Percentiles rank a stretch among this genome's conserved stretches.
Conservation (phyloP, 2,797 vertebrate species). For the Thripadectes ignobilis region DNA sequence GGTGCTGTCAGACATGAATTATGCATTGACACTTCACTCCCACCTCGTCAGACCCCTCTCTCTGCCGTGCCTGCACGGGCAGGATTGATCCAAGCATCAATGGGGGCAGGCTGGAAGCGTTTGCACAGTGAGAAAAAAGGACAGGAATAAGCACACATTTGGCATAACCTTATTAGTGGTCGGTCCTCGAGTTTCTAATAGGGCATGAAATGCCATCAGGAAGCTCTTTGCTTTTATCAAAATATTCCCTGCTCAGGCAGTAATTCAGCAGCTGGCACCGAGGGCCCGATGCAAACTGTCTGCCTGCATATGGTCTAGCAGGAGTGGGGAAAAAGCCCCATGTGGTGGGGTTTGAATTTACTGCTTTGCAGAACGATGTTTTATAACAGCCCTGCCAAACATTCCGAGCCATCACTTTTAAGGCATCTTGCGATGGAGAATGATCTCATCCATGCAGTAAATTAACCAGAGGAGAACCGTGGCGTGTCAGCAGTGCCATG, state of each 20-base stretch:
- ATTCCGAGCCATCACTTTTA: not conserved
- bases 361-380: not conserved
- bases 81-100: slow-evolving; percentile 63
- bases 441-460: not conserved
- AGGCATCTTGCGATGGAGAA: not conserved
- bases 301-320: slow-evolving; percentile 30
- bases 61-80: slow-evolving; percentile 68
- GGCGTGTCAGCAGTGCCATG: not conserved
- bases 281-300: not conserved
- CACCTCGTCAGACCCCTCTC: slow-evolving; percentile 66
- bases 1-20: slow-evolving; percentile 65
- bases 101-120: slow-evolving; percentile 34
- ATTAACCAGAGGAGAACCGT: not conserved
- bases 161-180: not conserved
- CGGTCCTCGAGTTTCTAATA: slow-evolving; percentile 6
- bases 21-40: slow-evolving; percentile 68
- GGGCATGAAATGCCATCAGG: slow-evolving; percentile 5
- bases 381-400: not conserved
- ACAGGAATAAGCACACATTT: not conserved
- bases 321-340: not conserved
- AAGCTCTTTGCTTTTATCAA: slow-evolving; percentile 6
- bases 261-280: not conserved
- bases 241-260: not conserved
- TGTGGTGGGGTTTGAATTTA: slow-evolving; percentile 29
- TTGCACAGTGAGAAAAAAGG: slow-evolving; percentile 27